Percentiles rank a stretch among this genome's conserved stretches.
Evolutionary conservation across 2,113 vertebrate genomes (phyloP).

Genomic region (Seriola aureovittata): DNA sequence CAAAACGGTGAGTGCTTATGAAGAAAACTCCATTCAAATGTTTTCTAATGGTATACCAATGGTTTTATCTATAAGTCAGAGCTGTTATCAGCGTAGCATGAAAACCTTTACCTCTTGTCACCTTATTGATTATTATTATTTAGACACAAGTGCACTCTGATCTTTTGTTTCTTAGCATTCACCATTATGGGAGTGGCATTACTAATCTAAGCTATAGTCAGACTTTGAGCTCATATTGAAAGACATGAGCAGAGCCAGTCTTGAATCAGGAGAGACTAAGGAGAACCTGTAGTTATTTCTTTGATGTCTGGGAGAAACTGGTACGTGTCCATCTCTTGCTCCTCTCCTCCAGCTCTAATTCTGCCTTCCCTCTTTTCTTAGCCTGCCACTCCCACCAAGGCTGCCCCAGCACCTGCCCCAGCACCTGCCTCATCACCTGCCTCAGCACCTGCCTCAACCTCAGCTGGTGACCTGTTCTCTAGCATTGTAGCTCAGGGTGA

Average conservation of each 20-base stretch:
- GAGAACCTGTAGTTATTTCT: neutral
- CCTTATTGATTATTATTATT: neutral
- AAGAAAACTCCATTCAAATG: neutral
- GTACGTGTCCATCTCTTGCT: neutral
- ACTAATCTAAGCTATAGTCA: neutral
- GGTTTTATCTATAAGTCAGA: too few relatives aligned
- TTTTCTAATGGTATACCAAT: neutral
- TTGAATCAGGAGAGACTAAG: neutral
- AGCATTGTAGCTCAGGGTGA: conserved; percentile 90
- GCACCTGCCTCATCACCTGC: conserved; percentile 10
- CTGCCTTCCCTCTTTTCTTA: conserved; percentile 24
- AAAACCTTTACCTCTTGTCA: neutral
- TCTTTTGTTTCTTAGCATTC: neutral
- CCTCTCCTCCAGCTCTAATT: neutral
- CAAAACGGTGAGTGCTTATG: conserved; percentile 84
- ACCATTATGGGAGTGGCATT: neutral
- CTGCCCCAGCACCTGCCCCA: conserved; percentile 28
- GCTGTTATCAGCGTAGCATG: too few relatives aligned
- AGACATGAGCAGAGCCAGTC: neutral
- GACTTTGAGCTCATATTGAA: conserved; percentile 2
- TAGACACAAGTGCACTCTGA: neutral
- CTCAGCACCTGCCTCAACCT: conserved; percentile 29
- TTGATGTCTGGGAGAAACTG: neutral
- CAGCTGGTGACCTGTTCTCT: conserved; percentile 81
- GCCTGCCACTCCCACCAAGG: conserved; percentile 51